Evolutionary conservation across 2,888 invertebrate genomes (phyloP).

Genomic region (Parnassius glacialis): DNA sequence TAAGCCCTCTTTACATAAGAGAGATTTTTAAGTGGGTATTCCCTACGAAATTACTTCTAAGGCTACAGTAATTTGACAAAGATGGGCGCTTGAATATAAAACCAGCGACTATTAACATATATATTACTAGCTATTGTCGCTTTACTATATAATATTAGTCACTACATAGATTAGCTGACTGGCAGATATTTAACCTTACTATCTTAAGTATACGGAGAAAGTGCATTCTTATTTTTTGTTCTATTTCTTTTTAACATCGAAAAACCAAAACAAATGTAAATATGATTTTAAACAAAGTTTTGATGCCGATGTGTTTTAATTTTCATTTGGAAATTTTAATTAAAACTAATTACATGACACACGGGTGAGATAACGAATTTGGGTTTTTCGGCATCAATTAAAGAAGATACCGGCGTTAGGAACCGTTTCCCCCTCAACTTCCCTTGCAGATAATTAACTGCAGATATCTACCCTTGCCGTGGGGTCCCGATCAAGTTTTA

Average conservation of each 20-base stretch:
- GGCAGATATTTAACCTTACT: background rate
- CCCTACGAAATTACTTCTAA: too few relatives aligned
- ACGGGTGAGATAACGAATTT: slow-evolving; percentile 55
- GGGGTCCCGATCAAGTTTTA: slow-evolving; percentile 70
- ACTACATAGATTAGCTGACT: too few relatives aligned
- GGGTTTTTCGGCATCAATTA: slow-evolving; percentile 31
- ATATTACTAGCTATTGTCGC: too few relatives aligned
- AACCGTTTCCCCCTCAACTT: slow-evolving; percentile 60
- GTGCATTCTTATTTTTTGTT: background rate
- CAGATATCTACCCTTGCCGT: slow-evolving; percentile 56
- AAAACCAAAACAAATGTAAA: slow-evolving; percentile 4
- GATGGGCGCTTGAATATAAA: too few relatives aligned
- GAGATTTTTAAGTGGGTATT: too few relatives aligned
- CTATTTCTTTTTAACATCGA: background rate
- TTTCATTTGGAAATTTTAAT: slow-evolving; percentile 55
- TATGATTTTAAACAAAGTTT: slow-evolving; percentile 14
- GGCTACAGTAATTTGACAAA: too few relatives aligned
- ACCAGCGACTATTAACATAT: too few relatives aligned
- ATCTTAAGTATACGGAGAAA: background rate
- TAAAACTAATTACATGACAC: slow-evolving; percentile 72
- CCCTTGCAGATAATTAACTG: slow-evolving; percentile 74
- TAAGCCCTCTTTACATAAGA: too few relatives aligned
- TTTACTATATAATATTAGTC: too few relatives aligned
- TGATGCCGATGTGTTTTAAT: slow-evolving; percentile 21
- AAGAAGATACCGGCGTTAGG: slow-evolving; percentile 66